These are phyloP conservation scores for Diabrotica virgifera DNA, from an alignment of 1,140 invertebrate species.

Conservation along the genomic window DNA sequence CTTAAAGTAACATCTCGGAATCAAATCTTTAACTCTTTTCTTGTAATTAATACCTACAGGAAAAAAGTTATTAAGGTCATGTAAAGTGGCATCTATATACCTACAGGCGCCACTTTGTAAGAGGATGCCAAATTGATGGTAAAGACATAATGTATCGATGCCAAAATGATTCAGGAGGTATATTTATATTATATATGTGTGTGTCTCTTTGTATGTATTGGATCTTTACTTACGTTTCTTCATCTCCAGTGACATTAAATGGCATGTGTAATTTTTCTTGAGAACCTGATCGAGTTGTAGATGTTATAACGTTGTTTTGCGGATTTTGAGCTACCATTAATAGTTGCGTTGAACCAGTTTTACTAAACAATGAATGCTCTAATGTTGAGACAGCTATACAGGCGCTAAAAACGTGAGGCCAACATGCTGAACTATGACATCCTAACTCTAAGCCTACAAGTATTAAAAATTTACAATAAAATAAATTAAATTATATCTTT, in stretches of 20 bases:
- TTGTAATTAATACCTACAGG: too few species aligned
- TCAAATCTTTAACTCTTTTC: too few species aligned
- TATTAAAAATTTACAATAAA: too few species aligned
- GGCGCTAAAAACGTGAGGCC: slow-evolving; percentile 89
- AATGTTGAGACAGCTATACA: slow-evolving; percentile 88
- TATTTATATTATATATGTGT: too few species aligned
- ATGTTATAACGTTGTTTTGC: slow-evolving; percentile 45
- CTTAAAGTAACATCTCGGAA: too few species aligned
- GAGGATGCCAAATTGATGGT: too few species aligned
- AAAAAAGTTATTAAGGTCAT: too few species aligned
- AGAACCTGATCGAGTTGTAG: slow-evolving; percentile 40
- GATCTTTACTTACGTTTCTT: slow-evolving; percentile 29
- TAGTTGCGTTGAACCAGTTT: slow-evolving; percentile 52
- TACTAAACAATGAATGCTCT: slow-evolving; percentile 83
- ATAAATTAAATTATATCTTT: too few species aligned
- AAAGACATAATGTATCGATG: too few species aligned
- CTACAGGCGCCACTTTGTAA: too few species aligned
- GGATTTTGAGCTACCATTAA: slow-evolving; percentile 52
- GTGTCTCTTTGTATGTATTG: slow-evolving; percentile 81
- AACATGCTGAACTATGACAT: slow-evolving; percentile 86
- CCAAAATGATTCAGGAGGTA: too few species aligned
- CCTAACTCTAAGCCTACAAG: slow-evolving; percentile 76
- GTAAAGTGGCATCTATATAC: too few species aligned
- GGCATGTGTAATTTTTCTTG: slow-evolving; percentile 51
- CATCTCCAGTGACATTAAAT: slow-evolving; percentile 53